Base-by-base conservation (phyloP, 2,113 vertebrate species). In the Neolamprologus tretocephalus region DNA sequence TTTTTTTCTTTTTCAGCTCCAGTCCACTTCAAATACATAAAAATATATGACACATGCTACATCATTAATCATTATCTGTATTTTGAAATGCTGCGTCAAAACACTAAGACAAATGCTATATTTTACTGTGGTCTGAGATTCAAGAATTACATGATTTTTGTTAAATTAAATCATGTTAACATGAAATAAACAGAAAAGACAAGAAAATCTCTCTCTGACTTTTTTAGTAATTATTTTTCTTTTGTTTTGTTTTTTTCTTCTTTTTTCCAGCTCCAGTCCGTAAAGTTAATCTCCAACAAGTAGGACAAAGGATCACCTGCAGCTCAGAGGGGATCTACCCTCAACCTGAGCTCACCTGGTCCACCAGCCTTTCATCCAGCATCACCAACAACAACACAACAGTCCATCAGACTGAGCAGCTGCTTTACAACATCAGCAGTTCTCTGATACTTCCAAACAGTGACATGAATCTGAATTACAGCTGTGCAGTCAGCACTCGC, bases 91-190 rank as follows among this genome's bases (percentile, higher is more conserved):
- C 45, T 47, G 42, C 0, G 7, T 47, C 45, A 49, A 49, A 49
- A 49, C 16, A 49, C 47, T 49, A 19, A 19, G 47, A 49, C 2
- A 0, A 49, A 49, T 49, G 7, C 3, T 49, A 0, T 49, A 49
- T 49, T 49, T 49, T 49, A 19, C 3, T 19, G 47, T 19, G 47
- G 2, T 51, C 0, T 51, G 47, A 51, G 47, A 51, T 51, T 51
- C 47, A 51, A 5, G 0, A 54, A 54, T 54, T 54, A 54, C 51
- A 54, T 53, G 9, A 6, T 12, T 23, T 54, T 7, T 54, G n/a
- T 23, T 54, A 0, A 54, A 54, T 54, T 23, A 54, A 54, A 54
- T 54, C 53, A 54, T 0, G 11, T 55, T 23, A 55, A 55, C n/a
- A 13, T 55, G n/a, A 55, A 55, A 23, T 23, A 55, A 55, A 55